phyloP scores from a whole-genome alignment of 2,888 invertebrate genomes.

The Sesamia inferens region DNA sequence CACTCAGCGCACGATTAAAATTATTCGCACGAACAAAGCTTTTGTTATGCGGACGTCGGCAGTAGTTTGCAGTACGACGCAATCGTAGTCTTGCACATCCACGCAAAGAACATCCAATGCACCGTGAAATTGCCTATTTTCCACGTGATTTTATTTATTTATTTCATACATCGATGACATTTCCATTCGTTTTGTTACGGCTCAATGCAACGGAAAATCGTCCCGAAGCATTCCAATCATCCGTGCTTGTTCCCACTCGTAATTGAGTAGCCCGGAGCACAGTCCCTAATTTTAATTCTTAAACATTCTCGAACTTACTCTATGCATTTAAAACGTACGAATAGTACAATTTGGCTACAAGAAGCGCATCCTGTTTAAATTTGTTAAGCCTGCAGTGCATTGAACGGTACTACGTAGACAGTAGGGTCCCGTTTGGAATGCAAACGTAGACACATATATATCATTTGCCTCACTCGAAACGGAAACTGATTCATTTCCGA shows the following conservation, averaged over 20 bases:
- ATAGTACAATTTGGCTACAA: slow-evolving; percentile 76
- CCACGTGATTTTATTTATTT: slow-evolving; percentile 89
- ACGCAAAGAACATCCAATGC: slow-evolving; percentile 88
- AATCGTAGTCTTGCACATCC: slow-evolving; percentile 75
- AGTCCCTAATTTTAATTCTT: slow-evolving; percentile 75
- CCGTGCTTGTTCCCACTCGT: slow-evolving; percentile 60
- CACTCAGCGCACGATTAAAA: slow-evolving; percentile 73
- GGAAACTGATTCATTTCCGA: slow-evolving; percentile 90
- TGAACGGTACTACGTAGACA: slow-evolving; percentile 71
- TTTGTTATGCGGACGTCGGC: slow-evolving; percentile 79
- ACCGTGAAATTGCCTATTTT: slow-evolving; percentile 90
- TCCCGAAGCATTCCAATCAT: slow-evolving; percentile 61
- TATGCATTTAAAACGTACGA: slow-evolving; percentile 78
- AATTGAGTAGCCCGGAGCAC: slow-evolving; percentile 60
- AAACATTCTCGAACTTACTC: slow-evolving; percentile 73
- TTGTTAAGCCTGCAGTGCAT: slow-evolving; percentile 65
- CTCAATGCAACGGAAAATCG: slow-evolving; percentile 77
- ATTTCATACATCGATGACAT: slow-evolving; percentile 87
- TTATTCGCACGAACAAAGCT: slow-evolving; percentile 81
- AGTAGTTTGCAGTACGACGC: slow-evolving; percentile 65
- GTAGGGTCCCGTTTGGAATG: slow-evolving; percentile 78
- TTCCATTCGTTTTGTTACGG: slow-evolving; percentile 78
- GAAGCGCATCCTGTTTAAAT: slow-evolving; percentile 75
- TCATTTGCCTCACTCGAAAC: slow-evolving; percentile 86
- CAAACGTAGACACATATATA: slow-evolving; percentile 76